Percentiles rank a stretch among this genome's conserved stretches.
Conservation (phyloP, 2,113 vertebrate genomes). For the Calyptomena viridis region DNA sequence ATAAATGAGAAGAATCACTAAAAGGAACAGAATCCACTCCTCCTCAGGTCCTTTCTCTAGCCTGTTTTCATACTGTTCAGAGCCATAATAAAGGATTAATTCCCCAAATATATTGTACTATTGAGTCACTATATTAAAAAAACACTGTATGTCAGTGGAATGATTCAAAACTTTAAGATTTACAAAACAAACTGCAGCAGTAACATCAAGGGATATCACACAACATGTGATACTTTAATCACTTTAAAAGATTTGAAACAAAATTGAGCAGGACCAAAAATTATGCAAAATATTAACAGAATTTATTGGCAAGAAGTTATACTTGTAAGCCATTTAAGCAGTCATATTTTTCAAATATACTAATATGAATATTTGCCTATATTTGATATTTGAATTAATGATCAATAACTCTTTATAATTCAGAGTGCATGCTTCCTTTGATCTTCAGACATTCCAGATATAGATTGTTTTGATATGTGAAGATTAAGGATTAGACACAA, state of each 20-base stretch:
- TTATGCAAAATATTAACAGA: neutral
- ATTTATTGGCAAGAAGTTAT: neutral
- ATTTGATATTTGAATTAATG: neutral
- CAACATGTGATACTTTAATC: neutral
- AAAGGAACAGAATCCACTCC: neutral
- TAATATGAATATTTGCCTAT: neutral
- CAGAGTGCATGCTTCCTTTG: neutral
- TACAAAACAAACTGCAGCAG: neutral
- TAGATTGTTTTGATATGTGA: neutral
- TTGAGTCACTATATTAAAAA: neutral
- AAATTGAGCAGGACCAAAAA: neutral
- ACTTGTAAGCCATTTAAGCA: neutral
- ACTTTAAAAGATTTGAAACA: neutral
- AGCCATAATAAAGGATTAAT: neutral
- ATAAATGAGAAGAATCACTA: neutral
- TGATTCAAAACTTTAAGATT: neutral
- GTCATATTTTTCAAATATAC: neutral
- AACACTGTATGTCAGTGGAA: neutral
- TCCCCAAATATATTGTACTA: neutral
- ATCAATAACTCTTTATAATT: neutral
- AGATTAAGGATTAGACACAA: neutral
- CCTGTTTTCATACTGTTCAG: neutral
- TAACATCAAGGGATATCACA: neutral
- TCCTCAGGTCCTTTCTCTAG: neutral
- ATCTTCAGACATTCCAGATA: neutral